Conservation (phyloP, 2,113 vertebrate species). For the Anolis carolinensis region DNA sequence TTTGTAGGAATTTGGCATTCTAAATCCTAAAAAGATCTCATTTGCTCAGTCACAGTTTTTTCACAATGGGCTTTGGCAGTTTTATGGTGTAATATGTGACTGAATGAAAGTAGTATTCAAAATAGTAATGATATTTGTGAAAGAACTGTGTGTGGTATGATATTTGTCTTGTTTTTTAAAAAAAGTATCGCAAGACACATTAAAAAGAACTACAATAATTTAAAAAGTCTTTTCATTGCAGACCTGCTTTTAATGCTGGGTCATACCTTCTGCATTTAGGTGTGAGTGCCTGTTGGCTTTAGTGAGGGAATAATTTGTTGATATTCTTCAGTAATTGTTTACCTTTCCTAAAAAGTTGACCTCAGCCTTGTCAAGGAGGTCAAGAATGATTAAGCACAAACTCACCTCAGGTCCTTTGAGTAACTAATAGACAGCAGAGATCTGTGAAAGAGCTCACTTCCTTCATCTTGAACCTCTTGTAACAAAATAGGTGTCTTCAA, state of each 20-base stretch:
- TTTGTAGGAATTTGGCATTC: too few relatives aligned
- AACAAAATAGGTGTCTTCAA: slow-evolving; percentile 47
- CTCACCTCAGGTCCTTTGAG: fast-evolving
- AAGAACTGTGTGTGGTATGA: too few relatives aligned
- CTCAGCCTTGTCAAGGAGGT: slow-evolving; percentile 38
- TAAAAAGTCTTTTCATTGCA: too few relatives aligned
- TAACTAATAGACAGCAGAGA: slow-evolving; percentile 38
- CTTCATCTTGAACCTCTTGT: slow-evolving; percentile 58
- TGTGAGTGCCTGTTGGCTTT: not conserved
- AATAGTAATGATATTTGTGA: too few relatives aligned
- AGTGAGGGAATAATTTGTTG: not conserved
- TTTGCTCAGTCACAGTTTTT: too few relatives aligned
- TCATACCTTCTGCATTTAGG: not conserved
- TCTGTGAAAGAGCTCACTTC: slow-evolving; percentile 47
- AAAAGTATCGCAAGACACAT: too few relatives aligned
- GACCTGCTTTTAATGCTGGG: not conserved
- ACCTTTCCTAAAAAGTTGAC: slow-evolving; percentile 3
- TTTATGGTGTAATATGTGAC: too few relatives aligned
- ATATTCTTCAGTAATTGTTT: slow-evolving; percentile 21
- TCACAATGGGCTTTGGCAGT: too few relatives aligned
- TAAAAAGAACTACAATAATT: too few relatives aligned
- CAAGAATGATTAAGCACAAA: slow-evolving; percentile 24
- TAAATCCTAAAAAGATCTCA: too few relatives aligned
- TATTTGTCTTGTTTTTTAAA: too few relatives aligned
- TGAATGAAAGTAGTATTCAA: too few relatives aligned